Percentiles rank a stretch among this genome's conserved stretches.
These are phyloP conservation scores for Sorex araneus DNA, from an alignment of 2,113 vertebrate genomes.

Conservation along the genomic window DNA sequence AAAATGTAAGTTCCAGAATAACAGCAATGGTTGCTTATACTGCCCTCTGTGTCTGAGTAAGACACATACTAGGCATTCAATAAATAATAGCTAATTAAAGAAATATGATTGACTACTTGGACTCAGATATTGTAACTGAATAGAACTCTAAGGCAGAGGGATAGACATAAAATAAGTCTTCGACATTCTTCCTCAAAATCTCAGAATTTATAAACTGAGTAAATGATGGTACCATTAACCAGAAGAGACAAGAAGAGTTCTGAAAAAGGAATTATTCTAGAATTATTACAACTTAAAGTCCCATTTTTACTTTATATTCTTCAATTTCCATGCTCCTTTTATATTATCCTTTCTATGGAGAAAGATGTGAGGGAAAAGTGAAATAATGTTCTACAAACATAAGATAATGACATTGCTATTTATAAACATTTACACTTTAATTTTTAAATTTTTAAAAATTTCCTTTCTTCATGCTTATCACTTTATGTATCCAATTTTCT, in stretches of 20 bases:
- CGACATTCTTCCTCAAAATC: not conserved
- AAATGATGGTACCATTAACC: not conserved
- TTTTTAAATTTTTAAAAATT: constrained; percentile 6
- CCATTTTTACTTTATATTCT: not conserved
- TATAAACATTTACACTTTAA: constrained; percentile 47
- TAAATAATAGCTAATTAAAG: constrained; percentile 32
- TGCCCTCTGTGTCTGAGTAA: not conserved
- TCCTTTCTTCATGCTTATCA: not conserved
- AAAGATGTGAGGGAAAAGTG: constrained; percentile 50
- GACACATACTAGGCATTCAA: not conserved
- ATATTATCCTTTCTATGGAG: not conserved
- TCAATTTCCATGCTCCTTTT: constrained; percentile 53
- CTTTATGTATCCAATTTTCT: constrained; percentile 18
- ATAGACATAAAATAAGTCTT: constrained; percentile 14
- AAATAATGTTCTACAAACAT: not conserved
- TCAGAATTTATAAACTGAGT: not conserved
- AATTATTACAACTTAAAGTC: constrained; percentile 55
- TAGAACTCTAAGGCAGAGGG: not conserved
- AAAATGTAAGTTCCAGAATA: constrained; percentile 30
- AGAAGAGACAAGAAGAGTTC: constrained; percentile 16
- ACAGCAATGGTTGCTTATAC: not conserved
- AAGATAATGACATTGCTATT: constrained; percentile 40
- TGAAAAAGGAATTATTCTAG: constrained; percentile 42
- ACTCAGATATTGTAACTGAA: not conserved
- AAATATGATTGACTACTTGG: not conserved